Evolutionary conservation across 2,113 vertebrate species (phyloP), one percentile per base, ranked within the genome.

Genomic region (Anarhynchus alexandrinus): DNA sequence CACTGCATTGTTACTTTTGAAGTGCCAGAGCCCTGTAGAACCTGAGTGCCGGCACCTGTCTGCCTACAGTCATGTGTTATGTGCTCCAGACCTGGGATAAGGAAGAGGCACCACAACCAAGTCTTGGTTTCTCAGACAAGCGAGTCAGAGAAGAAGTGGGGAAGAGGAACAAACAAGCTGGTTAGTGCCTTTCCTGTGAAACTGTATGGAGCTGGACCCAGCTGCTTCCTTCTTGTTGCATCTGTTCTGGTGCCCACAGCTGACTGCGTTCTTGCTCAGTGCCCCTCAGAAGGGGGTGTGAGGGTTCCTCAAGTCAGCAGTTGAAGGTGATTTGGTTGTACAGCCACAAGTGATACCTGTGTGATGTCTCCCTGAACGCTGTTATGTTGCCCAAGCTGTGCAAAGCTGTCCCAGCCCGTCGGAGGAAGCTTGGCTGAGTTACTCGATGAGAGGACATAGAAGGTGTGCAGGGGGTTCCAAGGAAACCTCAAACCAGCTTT

Each of bases 1-100:
- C 0, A 0, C 11, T 49, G 62, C 0, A 0, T 8, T 26, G 17
- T 25, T 57, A 49, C 23, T 76, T 45, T 38, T 26, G 29, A 42
- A 82, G 58, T 2, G 1, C n/a, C 47, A 30, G 74, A 67, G 52
- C 52, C 32, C 73, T 5, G 1, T 3, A 3, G 61, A 5, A 4
- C 40, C 55, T 4, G 15, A 2, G 27, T 93, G 81, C 40, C 79
- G 22, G 27, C 5, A 0, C 20, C 49, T n/a, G n/a, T 20, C 67
- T 77, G 43, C 40, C 10, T 5, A 2, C 0, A 2, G 45, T 30
- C 1, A 0, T 30, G 40, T 1, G 2, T 57, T 42, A 17, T 3
- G 15, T 42, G 69, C 55, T 55, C 55, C 57, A 59, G n/a, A 5
- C 1, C 0, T 0, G 14, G 73, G 52, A 21, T 11, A 5, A 82